Evolutionary conservation across 1,140 invertebrate species (phyloP).

Genomic region (Harlomillsia oculata): DNA sequence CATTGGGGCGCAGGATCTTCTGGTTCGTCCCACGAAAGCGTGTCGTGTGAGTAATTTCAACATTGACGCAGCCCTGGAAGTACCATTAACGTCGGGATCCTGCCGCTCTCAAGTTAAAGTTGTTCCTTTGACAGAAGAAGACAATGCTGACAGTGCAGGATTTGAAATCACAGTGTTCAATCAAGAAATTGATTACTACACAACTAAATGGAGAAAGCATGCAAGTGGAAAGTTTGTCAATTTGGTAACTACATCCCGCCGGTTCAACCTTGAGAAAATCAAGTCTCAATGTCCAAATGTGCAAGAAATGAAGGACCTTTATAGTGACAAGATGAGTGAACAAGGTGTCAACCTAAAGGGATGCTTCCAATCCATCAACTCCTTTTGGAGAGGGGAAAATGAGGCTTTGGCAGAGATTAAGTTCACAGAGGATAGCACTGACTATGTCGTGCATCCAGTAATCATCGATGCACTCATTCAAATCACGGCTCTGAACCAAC

Average conservation of each 20-base stretch:
- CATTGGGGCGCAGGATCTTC: background rate
- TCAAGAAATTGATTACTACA: background rate
- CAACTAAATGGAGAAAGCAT: background rate
- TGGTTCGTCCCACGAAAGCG: background rate
- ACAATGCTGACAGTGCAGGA: background rate
- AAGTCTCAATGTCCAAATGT: background rate
- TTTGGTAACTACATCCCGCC: background rate
- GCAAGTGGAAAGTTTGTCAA: background rate
- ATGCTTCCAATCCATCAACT: background rate
- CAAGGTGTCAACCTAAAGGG: background rate
- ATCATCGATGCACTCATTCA: conserved; percentile 21
- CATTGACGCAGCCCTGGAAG: conserved; percentile 1
- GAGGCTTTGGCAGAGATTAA: background rate
- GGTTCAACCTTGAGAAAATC: background rate
- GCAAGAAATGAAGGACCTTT: background rate
- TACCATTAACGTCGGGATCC: background rate
- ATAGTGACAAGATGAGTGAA: background rate
- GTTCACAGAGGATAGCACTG: background rate
- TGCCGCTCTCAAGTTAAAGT: background rate
- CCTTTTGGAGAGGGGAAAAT: background rate
- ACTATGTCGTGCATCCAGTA: conserved; percentile 24
- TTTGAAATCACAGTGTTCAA: background rate
- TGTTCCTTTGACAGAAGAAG: background rate
- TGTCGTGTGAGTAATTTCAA: background rate
- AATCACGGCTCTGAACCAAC: background rate